Conservation (phyloP, 64 coral and sea anemone species). For the Porites lutea region DNA sequence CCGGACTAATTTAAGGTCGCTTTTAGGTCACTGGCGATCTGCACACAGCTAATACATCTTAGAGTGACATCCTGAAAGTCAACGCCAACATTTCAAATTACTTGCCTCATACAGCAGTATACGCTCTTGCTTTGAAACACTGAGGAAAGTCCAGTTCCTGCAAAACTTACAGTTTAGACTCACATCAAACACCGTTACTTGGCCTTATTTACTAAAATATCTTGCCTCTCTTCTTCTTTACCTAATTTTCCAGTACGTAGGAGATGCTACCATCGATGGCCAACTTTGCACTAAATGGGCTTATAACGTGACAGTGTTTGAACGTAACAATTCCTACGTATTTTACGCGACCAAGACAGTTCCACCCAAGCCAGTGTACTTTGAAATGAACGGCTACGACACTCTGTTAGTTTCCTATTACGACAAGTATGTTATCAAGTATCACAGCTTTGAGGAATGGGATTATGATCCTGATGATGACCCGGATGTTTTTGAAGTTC, state of each 20-base stretch:
- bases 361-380: conserved; percentile 76
- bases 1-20: no score
- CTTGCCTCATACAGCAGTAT: no score
- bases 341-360: conserved; percentile 85
- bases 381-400: conserved; percentile 92
- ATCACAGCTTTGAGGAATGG: conserved; percentile 77
- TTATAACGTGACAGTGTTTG: conserved; percentile 64
- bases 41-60: no score
- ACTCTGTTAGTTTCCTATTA: conserved; percentile 86
- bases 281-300: conserved; percentile 80
- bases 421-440: conserved; percentile 80
- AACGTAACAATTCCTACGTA: conserved; percentile 78
- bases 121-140: no score
- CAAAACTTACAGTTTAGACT: no score
- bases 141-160: no score
- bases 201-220: neutral
- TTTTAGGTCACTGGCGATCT: no score
- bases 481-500: conserved; percentile 64
- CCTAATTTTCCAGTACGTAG: conserved; percentile 46
- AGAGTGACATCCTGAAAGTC: no score
- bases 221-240: no score
- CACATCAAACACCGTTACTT: no score
- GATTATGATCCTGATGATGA: conserved; percentile 71
- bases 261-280: conserved; percentile 59
- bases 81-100: no score